A percentile compares a stretch with the other conserved stretches of the same genome.
Evolutionary conservation across 1,140 invertebrate species (phyloP).

Genomic region (Euborellia annulipes): DNA sequence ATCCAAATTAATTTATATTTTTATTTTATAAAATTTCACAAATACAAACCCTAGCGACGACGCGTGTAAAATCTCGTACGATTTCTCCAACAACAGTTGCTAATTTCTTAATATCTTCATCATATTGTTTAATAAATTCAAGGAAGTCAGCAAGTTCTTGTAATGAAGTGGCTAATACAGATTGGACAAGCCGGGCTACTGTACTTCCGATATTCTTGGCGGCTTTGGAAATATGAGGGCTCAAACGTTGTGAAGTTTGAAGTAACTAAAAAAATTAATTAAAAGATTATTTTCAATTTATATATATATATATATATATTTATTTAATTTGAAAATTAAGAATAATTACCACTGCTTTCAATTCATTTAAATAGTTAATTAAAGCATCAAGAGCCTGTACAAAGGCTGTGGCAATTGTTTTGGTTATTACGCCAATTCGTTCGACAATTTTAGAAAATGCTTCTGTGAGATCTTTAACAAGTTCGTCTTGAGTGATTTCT

Average conservation of each 20-base stretch:
- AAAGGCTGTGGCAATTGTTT: too few relatives aligned
- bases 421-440: too few relatives aligned
- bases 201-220: neutral
- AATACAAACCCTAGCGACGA: neutral
- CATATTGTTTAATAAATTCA: constrained; percentile 27
- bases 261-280: neutral
- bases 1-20: too few relatives aligned
- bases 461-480: constrained; percentile 43
- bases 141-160: neutral
- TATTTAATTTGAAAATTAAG: too few relatives aligned
- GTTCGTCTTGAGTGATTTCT: constrained; percentile 47
- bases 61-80: constrained; percentile 25
- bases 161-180: neutral
- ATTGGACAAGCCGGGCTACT: neutral
- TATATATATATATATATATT: too few relatives aligned
- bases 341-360: too few relatives aligned
- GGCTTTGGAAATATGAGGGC: neutral
- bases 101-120: constrained; percentile 47
- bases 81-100: constrained; percentile 34
- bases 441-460: constrained; percentile 26
- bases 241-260: constrained; percentile 1
- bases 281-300: too few relatives aligned
- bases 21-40: neutral
- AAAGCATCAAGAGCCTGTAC: too few relatives aligned
- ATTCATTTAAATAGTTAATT: too few relatives aligned